Base-by-base conservation (phyloP, 2,888 invertebrate species). In the Lepidochitona cinerea region DNA sequence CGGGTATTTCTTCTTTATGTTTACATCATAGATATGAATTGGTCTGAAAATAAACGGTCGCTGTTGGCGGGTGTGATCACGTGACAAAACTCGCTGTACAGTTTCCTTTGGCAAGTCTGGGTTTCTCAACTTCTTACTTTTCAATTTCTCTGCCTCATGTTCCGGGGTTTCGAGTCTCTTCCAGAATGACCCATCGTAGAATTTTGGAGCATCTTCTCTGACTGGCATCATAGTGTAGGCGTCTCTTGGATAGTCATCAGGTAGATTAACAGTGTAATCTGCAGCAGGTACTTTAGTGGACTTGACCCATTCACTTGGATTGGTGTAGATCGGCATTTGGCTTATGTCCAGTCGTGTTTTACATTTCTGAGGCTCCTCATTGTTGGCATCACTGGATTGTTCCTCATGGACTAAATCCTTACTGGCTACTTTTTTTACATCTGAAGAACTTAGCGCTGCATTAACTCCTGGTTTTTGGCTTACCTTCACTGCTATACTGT, bases 201-300 rank as follows among this genome's bases (percentile, higher is more conserved):
- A 87, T 70, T 84, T 86, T 12, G 83, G 83, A 18, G 79, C 83
- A 3, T 79, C 80, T 67, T 83, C 80, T 0, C 77, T 75, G 32
- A 76, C 76, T 0, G 88, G 88, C 84, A 88, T 83, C 80, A 84
- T 84, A 7, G 89, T 89, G 74, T 82, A 90, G 53, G 84, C 84
- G 79, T 90, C 89, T 14, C 89, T 75, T 0, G 90, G 90, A 70
- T 88, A 90, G 52, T 87, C 84, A 75, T 90, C 90, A 7, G 76
- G 78, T 14, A 90, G 79, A 54, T 84, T 82, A 4, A 33, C 32
- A 32, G 37, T 26, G 73, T 89, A 89, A 1, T 81, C 79, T n/a
- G 79, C 83, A 12, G 78, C 77, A 14, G 76, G 74, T 4, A 83
- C 78, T 59, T 88, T 86, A 6, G 88, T 79, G 4, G 88, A 86